These are phyloP conservation scores for Helicoverpa assulta DNA, from an alignment of 2,888 invertebrate genomes.

Conservation along the genomic window DNA sequence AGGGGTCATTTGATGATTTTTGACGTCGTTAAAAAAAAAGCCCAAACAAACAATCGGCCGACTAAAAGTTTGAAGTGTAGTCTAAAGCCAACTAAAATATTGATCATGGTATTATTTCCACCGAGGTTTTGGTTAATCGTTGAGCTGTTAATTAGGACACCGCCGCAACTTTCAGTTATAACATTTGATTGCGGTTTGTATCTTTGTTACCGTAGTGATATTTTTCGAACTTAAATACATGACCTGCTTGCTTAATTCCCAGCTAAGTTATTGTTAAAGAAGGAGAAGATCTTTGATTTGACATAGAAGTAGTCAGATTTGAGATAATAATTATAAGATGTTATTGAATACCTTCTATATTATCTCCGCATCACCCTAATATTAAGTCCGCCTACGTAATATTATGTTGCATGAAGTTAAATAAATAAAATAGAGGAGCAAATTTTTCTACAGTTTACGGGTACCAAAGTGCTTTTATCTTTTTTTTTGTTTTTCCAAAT, in stretches of 20 bases:
- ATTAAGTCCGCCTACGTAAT: no score
- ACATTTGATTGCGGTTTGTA: background rate
- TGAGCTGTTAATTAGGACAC: background rate
- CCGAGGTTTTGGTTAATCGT: slow-evolving; percentile 1
- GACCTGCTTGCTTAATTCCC: background rate
- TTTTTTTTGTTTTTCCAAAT: background rate
- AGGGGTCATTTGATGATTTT: no score
- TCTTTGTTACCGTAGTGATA: background rate
- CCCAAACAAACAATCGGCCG: no score
- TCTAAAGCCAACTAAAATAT: background rate
- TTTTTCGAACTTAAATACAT: background rate
- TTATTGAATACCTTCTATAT: no score
- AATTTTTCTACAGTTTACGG: background rate
- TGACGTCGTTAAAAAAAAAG: no score
- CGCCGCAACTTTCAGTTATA: background rate
- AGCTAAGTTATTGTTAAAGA: background rate
- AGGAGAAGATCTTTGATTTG: background rate
- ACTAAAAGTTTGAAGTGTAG: no score
- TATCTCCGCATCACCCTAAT: no score
- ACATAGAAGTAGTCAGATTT: no score
- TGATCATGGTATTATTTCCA: background rate
- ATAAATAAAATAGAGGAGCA: background rate
- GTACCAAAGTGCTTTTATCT: background rate
- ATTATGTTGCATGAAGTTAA: no score
- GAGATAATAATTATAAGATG: no score